Conservation (phyloP, 2,113 vertebrate genomes). For the Anseranas semipalmata region DNA sequence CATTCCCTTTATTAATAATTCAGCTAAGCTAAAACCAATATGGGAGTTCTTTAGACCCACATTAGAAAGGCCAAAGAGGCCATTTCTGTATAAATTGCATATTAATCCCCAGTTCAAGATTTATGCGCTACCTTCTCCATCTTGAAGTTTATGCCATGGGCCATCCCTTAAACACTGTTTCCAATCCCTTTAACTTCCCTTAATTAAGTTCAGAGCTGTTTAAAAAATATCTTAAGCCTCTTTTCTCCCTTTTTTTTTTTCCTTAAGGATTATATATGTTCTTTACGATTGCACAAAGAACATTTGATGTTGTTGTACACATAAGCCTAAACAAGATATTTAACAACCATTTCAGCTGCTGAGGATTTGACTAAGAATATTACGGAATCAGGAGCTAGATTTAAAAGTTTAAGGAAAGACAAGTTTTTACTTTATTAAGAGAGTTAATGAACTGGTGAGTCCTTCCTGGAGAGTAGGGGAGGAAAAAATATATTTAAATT, state of each 20-base stretch:
- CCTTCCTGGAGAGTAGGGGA: not conserved
- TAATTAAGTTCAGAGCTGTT: not conserved
- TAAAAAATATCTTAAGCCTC: not conserved
- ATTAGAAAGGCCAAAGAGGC: not conserved
- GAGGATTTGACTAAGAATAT: not conserved
- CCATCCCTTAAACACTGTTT: not conserved
- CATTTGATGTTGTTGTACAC: not conserved
- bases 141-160: not conserved
- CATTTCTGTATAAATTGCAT: not conserved
- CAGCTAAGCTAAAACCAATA: not conserved
- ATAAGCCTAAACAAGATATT: not conserved
- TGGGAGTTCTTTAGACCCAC: not conserved
- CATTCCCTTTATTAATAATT: not conserved
- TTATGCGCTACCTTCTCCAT: not conserved
- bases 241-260: not conserved
- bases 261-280: not conserved
- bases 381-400: not conserved
- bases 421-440: not conserved
- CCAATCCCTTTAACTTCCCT: not conserved
- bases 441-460: not conserved
- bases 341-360: not conserved
- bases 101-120: not conserved
- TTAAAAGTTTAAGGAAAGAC: not conserved
- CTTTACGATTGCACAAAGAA: not conserved
- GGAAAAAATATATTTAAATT: not conserved